Conservation (phyloP, 2,797 vertebrate species). For the Danio albolineatus region DNA sequence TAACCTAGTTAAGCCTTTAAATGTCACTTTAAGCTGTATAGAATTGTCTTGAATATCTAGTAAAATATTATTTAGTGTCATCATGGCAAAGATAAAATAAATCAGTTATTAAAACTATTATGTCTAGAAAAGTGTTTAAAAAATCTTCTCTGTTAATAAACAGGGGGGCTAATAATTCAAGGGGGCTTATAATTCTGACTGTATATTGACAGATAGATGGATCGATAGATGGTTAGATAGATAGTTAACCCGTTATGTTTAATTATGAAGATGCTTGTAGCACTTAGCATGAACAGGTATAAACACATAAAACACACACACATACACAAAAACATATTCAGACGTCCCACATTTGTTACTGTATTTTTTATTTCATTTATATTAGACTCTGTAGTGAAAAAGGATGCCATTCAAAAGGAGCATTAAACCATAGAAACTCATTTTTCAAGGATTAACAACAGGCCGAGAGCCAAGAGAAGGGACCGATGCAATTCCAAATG, state of each 20-base stretch:
- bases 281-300: neutral
- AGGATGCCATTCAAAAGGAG: conserved; percentile 87
- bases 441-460: conserved; percentile 77
- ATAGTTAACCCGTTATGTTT: neutral
- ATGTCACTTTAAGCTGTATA: no score
- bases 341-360: conserved; percentile 66
- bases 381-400: conserved; percentile 87
- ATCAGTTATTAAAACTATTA: no score
- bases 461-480: conserved; percentile 59
- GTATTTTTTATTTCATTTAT: conserved; percentile 81
- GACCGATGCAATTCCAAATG: conserved; percentile 77
- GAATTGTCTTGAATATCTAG: no score
- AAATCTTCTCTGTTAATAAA: no score
- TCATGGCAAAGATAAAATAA: no score
- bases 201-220: no score
- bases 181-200: no score
- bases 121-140: no score
- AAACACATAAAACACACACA: conserved; percentile 36
- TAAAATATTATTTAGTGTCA: no score
- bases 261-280: neutral
- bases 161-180: no score
- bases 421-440: conserved; percentile 84
- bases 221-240: no score
- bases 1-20: no score
- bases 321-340: conserved; percentile 44